Evolutionary conservation across 2,113 vertebrate species (phyloP).

Genomic region (Elaphurus davidianus): DNA sequence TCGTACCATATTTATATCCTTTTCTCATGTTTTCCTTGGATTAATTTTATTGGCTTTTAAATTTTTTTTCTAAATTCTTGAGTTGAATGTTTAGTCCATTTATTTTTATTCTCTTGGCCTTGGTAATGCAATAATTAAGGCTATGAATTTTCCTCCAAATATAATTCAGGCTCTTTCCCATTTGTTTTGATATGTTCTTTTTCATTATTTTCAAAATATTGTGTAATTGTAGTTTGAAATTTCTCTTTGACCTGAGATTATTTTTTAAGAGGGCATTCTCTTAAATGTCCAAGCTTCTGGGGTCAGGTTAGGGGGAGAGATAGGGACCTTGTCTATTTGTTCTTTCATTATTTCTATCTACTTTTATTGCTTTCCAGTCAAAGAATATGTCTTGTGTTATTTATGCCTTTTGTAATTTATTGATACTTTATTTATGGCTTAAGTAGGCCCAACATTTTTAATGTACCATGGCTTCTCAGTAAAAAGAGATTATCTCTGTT

Average conservation of each 20-base stretch:
- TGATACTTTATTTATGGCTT: not conserved
- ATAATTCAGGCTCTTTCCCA: not conserved
- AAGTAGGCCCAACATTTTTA: not conserved
- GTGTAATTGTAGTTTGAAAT: not conserved
- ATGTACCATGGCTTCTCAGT: not conserved
- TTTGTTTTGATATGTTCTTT: not conserved
- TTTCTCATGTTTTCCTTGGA: not conserved
- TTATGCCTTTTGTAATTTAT: not conserved
- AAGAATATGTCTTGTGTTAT: not conserved
- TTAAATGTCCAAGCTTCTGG: not conserved
- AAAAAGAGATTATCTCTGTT: not conserved
- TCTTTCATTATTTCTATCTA: not conserved
- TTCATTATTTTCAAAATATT: constrained; percentile 20
- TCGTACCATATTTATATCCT: not conserved
- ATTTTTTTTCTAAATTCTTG: not conserved
- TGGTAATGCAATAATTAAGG: constrained; percentile 36
- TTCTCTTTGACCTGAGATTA: not conserved
- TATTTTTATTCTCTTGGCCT: constrained; percentile 21
- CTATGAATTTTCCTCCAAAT: not conserved
- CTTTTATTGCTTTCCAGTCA: constrained; percentile 4
- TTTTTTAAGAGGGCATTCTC: constrained; percentile 1
- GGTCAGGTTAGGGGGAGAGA: not conserved
- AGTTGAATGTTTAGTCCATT: not conserved
- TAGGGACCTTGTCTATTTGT: not conserved
- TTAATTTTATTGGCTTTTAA: constrained; percentile 5